phyloP scores from a whole-genome alignment of 2,888 invertebrate genomes.

The Chalcosyrphus nemorum region DNA sequence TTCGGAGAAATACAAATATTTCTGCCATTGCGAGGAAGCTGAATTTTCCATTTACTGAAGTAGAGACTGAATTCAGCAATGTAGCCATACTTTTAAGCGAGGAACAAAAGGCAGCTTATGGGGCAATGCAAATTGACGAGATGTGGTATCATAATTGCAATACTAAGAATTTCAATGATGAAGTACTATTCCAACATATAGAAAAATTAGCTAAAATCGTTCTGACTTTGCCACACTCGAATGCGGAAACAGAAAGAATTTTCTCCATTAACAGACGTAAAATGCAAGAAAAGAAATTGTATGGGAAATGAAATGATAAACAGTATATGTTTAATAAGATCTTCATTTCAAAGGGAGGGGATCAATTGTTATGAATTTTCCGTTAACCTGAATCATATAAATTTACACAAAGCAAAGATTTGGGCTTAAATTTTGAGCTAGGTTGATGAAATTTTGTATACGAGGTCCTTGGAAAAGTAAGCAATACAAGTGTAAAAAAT shows the following conservation, averaged over 20 bases:
- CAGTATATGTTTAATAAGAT: conserved; percentile 13
- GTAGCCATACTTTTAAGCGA: conserved; percentile 6
- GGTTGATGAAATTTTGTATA: too few relatives aligned
- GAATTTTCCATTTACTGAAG: background rate
- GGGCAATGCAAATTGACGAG: conserved; percentile 2
- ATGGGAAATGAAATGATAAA: conserved; percentile 13
- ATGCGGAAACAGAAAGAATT: conserved; percentile 7
- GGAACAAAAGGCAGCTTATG: background rate
- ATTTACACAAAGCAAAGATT: background rate
- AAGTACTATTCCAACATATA: background rate
- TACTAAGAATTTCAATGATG: background rate
- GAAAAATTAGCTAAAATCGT: conserved; percentile 2
- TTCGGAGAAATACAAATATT: conserved; percentile 3
- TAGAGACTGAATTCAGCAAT: conserved; percentile 8
- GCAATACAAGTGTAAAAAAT: too few relatives aligned
- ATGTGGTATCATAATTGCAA: conserved; percentile 8
- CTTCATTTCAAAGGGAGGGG: conserved; percentile 23
- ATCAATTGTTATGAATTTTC: conserved; percentile 5
- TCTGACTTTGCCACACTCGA: conserved; percentile 3
- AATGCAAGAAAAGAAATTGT: conserved; percentile 24
- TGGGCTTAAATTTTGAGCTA: too few relatives aligned
- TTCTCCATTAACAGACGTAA: conserved; percentile 8
- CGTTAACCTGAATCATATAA: conserved; percentile 5
- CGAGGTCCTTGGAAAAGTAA: too few relatives aligned
- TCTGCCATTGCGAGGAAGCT: conserved; percentile 2